Evolutionary conservation across 2,888 invertebrate genomes (phyloP).

Genomic region (Argyresthia albistria): DNA sequence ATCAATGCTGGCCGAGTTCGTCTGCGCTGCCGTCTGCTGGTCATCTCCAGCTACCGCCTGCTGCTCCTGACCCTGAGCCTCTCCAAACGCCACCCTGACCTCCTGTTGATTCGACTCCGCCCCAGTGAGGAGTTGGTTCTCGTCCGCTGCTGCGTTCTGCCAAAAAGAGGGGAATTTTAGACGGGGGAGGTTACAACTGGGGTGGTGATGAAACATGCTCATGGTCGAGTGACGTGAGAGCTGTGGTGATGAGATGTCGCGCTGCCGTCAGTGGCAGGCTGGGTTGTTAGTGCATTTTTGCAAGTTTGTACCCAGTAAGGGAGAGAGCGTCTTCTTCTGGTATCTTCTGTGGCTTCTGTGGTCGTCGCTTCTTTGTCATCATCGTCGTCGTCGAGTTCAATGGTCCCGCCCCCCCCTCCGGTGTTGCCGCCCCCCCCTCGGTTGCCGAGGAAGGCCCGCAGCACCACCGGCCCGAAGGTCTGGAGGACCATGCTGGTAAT

Average conservation of each 20-base stretch:
- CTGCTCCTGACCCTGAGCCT: slow-evolving; percentile 17
- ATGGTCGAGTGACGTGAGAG: slow-evolving; percentile 18
- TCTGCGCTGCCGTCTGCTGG: slow-evolving; percentile 72
- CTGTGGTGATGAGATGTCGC: slow-evolving; percentile 34
- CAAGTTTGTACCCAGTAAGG: slow-evolving; percentile 5
- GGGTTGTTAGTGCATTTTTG: slow-evolving; percentile 43
- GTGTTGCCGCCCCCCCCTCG: slow-evolving; percentile 50
- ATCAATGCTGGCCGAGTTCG: slow-evolving; percentile 76
- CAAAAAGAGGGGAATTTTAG: slow-evolving; percentile 14
- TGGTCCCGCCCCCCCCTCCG: slow-evolving; percentile 41
- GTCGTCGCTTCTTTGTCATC: slow-evolving; percentile 54
- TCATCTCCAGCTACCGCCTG: slow-evolving; percentile 33
- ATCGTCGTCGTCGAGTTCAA: slow-evolving; percentile 67
- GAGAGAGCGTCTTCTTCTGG: background rate
- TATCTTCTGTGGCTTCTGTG: slow-evolving; percentile 6
- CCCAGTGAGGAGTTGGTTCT: slow-evolving; percentile 62
- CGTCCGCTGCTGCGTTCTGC: slow-evolving; percentile 54
- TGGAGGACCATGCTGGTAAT: slow-evolving; percentile 81
- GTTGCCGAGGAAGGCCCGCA: slow-evolving; percentile 73
- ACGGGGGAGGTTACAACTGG: background rate
- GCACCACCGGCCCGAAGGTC: slow-evolving; percentile 81
- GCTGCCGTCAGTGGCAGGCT: slow-evolving; percentile 65
- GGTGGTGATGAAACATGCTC: background rate
- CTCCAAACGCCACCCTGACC: slow-evolving; percentile 74
- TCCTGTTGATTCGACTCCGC: slow-evolving; percentile 76